Percentiles rank a stretch among this genome's conserved stretches.
These are phyloP conservation scores for Pipa parva DNA, from an alignment of 2,113 vertebrate genomes.

Conservation along the genomic window DNA sequence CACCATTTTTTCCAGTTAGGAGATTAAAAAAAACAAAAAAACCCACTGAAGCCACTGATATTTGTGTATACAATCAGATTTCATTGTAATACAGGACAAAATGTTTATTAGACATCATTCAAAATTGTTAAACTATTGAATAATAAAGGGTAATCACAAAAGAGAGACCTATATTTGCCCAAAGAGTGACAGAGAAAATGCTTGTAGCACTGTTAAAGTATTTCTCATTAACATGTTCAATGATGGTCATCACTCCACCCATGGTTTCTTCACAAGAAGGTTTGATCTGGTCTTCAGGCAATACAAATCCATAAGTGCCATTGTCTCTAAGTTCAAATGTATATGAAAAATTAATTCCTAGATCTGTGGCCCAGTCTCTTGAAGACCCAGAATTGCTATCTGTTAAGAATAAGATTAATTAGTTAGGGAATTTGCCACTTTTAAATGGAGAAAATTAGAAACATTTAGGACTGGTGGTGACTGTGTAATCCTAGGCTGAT, in stretches of 20 bases:
- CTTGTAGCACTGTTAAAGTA: constrained; percentile 35
- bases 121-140: constrained; percentile 6
- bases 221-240: constrained; percentile 67
- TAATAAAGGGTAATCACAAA: constrained; percentile 6
- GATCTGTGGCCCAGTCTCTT: constrained; percentile 70
- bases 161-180: constrained; percentile 9
- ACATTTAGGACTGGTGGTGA: too few relatives aligned
- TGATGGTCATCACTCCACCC: constrained; percentile 66
- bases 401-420: constrained; percentile 44
- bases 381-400: constrained; percentile 76
- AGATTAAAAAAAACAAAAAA: too few relatives aligned
- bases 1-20: too few relatives aligned
- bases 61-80: too few relatives aligned
- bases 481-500: too few relatives aligned
- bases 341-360: constrained; percentile 70
- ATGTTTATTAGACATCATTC: too few relatives aligned
- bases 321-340: constrained; percentile 79
- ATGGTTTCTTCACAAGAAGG: constrained; percentile 79
- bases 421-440: too few relatives aligned
- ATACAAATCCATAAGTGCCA: constrained; percentile 59
- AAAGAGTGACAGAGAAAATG: constrained; percentile 6
- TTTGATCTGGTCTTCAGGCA: constrained; percentile 72
- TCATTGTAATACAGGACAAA: too few relatives aligned
- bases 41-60: too few relatives aligned
- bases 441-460: too few relatives aligned